Evolutionary conservation across 37 sponge, comb jelly and placozoan genomes (phyloP), one percentile per base, ranked within the genome.

Genomic region (Geodia barretti): DNA sequence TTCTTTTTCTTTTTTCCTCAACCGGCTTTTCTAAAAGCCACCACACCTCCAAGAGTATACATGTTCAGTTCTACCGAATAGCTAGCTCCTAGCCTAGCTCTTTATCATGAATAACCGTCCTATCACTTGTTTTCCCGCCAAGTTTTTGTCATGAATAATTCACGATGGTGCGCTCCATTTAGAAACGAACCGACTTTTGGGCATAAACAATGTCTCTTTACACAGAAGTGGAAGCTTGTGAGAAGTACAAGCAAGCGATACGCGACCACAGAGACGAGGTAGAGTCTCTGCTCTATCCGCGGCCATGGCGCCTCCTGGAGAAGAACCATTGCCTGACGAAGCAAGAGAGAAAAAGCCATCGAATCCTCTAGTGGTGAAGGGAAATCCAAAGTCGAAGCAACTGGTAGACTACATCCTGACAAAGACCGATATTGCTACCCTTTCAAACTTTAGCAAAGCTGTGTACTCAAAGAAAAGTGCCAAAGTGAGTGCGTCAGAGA

Each of bases 1-100:
- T 35, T 3, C 71, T 87, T 1, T 4, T 19, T 3, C 38, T n/a
- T n/a, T 77, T 20, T 77, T 39, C 35, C 28, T 14, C 41, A 86
- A 90, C 70, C 88, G 92, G 92, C 92, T 92, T 86, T 92, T 92
- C 62, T 92, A 73, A 92, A 86, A 92, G 92, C 92, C 92, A 92
- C 87, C 79, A 87, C 68, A 29, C 74, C 21, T 9, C 43, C 40
- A 81, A 81, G 77, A 62, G 79, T 40, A 58, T 80, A 54, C 41
- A 33, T 23, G 39, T 39, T 29, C 20, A 65, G 20, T 25, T 65
- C 20, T 65, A n/a, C n/a, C n/a, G n/a, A n/a, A n/a, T n/a, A n/a
- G n/a, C n/a, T n/a, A n/a, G n/a, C n/a, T n/a, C n/a, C n/a, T n/a
- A n/a, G n/a, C n/a, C n/a, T n/a, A n/a, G n/a, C n/a, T n/a, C n/a